phyloP scores from a whole-genome alignment of 2,888 invertebrate genomes.

The Phengaris arion region DNA sequence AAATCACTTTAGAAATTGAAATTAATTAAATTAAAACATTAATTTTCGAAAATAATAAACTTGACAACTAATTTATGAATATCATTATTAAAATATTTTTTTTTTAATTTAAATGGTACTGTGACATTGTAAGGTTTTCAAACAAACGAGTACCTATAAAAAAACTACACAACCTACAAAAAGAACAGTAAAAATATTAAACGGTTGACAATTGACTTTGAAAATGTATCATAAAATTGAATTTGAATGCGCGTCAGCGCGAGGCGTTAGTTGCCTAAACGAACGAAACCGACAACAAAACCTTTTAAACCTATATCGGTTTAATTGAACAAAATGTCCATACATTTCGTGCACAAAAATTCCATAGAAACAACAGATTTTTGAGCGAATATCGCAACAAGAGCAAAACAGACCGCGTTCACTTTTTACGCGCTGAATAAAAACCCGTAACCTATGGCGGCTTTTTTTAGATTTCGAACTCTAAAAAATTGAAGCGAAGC shows the following conservation, averaged over 20 bases:
- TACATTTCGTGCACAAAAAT: conserved; percentile 13
- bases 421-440: conserved; percentile 42
- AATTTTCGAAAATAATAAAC: too few relatives aligned
- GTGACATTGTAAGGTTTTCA: too few relatives aligned
- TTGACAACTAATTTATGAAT: too few relatives aligned
- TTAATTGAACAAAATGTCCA: conserved; percentile 19
- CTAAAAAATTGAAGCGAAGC: conserved; percentile 49
- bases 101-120: too few relatives aligned
- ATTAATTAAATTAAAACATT: too few relatives aligned
- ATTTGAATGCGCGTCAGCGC: background rate
- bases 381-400: conserved; percentile 37
- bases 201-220: conserved; percentile 4
- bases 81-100: too few relatives aligned
- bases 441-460: conserved; percentile 39
- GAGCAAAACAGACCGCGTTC: conserved; percentile 41
- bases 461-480: conserved; percentile 50
- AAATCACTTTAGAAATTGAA: too few relatives aligned
- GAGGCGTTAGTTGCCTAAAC: conserved; percentile 19
- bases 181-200: background rate
- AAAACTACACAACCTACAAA: background rate
- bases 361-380: conserved; percentile 32
- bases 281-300: conserved; percentile 19
- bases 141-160: background rate
- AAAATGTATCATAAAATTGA: conserved; percentile 3
- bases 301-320: conserved; percentile 16